Percentiles rank a stretch among this genome's conserved stretches.
phyloP scores from a whole-genome alignment of 1,140 invertebrate species.

The Thereuonema tuberculata region DNA sequence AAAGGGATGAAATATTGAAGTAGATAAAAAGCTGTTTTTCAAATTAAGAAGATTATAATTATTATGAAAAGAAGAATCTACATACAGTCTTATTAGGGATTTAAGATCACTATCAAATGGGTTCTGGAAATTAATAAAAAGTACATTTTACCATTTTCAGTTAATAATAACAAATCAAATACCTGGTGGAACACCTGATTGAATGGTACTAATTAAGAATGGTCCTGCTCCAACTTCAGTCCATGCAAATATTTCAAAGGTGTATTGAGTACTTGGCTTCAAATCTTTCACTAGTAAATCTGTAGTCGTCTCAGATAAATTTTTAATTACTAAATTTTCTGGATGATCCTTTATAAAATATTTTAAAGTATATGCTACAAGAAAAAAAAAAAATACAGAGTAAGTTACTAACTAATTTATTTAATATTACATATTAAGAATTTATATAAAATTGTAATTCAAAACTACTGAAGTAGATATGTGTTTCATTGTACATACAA shows the following conservation, averaged over 20 bases:
- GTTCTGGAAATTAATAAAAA: too few relatives aligned
- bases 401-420: too few relatives aligned
- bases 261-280: conserved; percentile 80
- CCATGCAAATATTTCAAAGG: conserved; percentile 77
- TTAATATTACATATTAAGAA: too few relatives aligned
- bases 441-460: too few relatives aligned
- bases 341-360: conserved; percentile 29
- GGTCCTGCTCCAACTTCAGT: conserved; percentile 69
- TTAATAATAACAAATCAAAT: conserved; percentile 1
- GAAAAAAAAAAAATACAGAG: conserved; percentile 11
- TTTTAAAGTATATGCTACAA: conserved; percentile 33
- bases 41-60: too few relatives aligned
- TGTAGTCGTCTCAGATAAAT: conserved; percentile 16
- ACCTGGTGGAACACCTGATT: conserved; percentile 84
- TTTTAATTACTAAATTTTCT: conserved; percentile 12
- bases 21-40: too few relatives aligned
- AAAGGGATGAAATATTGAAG: too few relatives aligned
- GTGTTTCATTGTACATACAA: too few relatives aligned
- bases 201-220: conserved; percentile 66
- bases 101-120: too few relatives aligned
- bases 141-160: not conserved
- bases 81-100: too few relatives aligned
- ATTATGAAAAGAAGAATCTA: too few relatives aligned
- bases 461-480: too few relatives aligned
- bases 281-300: conserved; percentile 29